Percentiles rank a stretch among this genome's conserved stretches.
These are phyloP conservation scores for Drosophila aldrichi DNA, from an alignment of 2,888 invertebrate species.

Conservation along the genomic window DNA sequence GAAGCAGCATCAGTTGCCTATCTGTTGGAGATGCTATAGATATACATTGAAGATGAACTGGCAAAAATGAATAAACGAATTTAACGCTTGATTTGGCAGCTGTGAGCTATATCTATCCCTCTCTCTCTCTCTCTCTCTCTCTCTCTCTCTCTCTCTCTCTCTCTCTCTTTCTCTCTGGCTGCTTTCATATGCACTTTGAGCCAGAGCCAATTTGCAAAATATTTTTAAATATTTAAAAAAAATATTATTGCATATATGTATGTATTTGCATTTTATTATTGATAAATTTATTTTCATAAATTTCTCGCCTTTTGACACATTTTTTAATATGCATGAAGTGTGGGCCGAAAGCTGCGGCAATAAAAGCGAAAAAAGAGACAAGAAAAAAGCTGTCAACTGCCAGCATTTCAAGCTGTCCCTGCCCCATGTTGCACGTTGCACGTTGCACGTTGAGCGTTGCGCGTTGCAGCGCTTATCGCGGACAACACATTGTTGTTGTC, in stretches of 20 bases:
- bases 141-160: constrained; percentile 6
- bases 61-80: constrained; percentile 68
- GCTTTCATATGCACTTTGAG: constrained; percentile 7
- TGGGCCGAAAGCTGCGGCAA: constrained; percentile 36
- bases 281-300: constrained; percentile 4
- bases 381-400: constrained; percentile 48
- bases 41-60: constrained; percentile 64
- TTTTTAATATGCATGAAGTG: constrained; percentile 53
- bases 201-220: neutral
- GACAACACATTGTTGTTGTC: constrained; percentile 66
- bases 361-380: constrained; percentile 11
- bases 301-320: constrained; percentile 28
- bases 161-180: constrained; percentile 7
- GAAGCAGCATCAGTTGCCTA: constrained; percentile 6
- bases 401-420: constrained; percentile 27
- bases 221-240: neutral
- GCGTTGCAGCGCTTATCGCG: constrained; percentile 48
- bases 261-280: constrained; percentile 4
- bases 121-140: no score
- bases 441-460: neutral
- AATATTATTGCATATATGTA: neutral
- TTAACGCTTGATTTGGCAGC: constrained; percentile 68
- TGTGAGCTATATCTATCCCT: no score
- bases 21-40: constrained; percentile 19
- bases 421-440: constrained; percentile 13